A percentile compares a stretch with the other conserved stretches of the same genome.
These are phyloP conservation scores for Anoura caudifer DNA, from an alignment of 2,113 vertebrate species.

Conservation along the genomic window DNA sequence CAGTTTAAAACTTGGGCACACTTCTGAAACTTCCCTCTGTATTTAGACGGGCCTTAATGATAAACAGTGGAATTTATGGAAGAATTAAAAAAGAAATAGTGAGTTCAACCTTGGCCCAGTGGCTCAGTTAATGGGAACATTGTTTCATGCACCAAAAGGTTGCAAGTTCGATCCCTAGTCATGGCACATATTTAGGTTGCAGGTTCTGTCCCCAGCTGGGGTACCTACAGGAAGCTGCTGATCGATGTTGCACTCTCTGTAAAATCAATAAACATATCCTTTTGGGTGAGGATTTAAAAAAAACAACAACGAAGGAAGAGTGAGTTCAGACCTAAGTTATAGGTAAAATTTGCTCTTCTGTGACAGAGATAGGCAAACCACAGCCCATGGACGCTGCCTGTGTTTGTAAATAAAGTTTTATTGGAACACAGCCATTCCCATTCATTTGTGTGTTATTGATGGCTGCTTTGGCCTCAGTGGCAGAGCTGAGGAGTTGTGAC, in stretches of 20 bases:
- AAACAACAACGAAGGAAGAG: background rate
- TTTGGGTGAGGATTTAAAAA: no score
- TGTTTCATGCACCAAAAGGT: no score
- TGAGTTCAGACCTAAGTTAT: background rate
- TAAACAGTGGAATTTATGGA: background rate
- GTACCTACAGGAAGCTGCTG: no score
- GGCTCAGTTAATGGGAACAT: no score
- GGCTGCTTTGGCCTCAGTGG: background rate
- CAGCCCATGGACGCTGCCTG: fast-evolving
- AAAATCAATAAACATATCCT: no score
- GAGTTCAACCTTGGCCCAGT: background rate
- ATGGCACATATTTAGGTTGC: no score
- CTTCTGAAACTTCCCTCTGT: background rate
- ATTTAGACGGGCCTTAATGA: background rate
- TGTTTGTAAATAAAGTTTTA: background rate
- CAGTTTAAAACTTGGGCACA: fast-evolving
- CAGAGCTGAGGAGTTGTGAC: background rate
- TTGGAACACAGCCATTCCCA: background rate
- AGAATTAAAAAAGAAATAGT: background rate
- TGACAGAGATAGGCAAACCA: background rate
- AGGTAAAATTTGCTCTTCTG: background rate
- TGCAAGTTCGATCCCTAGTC: no score
- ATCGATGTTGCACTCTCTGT: no score
- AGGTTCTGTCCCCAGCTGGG: no score
- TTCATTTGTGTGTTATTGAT: background rate